These are phyloP conservation scores for Macrotus californicus DNA, from an alignment of 2,113 vertebrate genomes.

Conservation along the genomic window DNA sequence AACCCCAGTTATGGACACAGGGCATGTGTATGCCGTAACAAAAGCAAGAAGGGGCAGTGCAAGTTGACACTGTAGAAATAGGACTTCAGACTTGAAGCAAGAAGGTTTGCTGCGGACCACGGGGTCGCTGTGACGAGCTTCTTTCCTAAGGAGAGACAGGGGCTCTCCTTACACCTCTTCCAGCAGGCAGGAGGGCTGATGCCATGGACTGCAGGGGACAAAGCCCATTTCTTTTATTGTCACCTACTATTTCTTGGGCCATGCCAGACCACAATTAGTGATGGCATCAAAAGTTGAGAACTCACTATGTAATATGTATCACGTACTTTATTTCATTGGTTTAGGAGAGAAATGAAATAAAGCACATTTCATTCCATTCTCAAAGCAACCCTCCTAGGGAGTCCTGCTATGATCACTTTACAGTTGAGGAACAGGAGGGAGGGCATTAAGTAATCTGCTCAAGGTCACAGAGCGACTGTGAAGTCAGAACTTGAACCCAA, in stretches of 20 bases:
- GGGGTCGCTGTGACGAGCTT: neutral
- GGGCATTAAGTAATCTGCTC: neutral
- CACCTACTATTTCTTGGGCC: neutral
- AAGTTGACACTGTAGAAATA: fast-evolving
- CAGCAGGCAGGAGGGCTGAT: neutral
- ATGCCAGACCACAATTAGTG: neutral
- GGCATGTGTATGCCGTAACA: neutral
- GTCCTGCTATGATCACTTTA: neutral
- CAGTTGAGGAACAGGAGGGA: neutral
- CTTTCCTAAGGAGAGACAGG: neutral
- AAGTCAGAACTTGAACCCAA: neutral
- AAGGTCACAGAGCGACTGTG: neutral
- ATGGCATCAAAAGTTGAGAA: neutral
- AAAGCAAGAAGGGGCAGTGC: neutral
- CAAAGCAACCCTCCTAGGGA: neutral
- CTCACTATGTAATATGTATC: neutral
- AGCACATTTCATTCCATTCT: neutral
- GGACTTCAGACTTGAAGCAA: neutral
- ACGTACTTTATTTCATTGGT: neutral
- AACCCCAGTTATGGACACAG: neutral
- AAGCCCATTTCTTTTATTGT: neutral
- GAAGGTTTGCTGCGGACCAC: neutral
- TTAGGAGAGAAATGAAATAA: neutral
- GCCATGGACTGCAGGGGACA: neutral
- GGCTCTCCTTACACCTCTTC: neutral